phyloP scores from a whole-genome alignment of 2,113 vertebrate species.

The Pteropus alecto region DNA sequence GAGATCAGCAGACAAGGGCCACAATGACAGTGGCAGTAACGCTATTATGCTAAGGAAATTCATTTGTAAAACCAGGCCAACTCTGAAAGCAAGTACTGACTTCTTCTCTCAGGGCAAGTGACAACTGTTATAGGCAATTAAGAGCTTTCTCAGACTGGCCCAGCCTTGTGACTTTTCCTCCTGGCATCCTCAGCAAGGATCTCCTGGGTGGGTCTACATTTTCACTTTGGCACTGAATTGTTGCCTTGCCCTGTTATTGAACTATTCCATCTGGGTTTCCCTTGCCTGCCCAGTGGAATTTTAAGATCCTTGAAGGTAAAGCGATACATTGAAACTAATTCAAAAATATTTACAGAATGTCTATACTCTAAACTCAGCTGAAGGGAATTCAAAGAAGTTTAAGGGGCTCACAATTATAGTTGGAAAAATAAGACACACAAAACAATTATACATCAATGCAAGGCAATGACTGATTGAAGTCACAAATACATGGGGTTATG shows the following conservation, averaged over 20 bases:
- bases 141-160: not conserved
- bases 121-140: not conserved
- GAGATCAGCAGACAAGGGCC: not conserved
- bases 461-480: not conserved
- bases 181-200: not conserved
- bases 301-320: not conserved
- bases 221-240: not conserved
- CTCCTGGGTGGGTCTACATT: not conserved
- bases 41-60: not conserved
- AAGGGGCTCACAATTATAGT: not conserved
- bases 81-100: not conserved
- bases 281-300: not conserved
- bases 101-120: not conserved
- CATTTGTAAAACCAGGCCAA: not conserved
- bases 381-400: not conserved
- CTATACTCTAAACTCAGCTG: not conserved
- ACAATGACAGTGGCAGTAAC: not conserved
- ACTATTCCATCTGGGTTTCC: not conserved
- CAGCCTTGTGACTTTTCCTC: not conserved
- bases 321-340: not conserved
- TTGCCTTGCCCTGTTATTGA: not conserved
- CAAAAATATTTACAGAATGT: not conserved
- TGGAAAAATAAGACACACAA: not conserved
- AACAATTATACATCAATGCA: not conserved
- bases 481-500: not conserved